phyloP scores from a whole-genome alignment of 2,113 vertebrate genomes.

The Uria lomvia region DNA sequence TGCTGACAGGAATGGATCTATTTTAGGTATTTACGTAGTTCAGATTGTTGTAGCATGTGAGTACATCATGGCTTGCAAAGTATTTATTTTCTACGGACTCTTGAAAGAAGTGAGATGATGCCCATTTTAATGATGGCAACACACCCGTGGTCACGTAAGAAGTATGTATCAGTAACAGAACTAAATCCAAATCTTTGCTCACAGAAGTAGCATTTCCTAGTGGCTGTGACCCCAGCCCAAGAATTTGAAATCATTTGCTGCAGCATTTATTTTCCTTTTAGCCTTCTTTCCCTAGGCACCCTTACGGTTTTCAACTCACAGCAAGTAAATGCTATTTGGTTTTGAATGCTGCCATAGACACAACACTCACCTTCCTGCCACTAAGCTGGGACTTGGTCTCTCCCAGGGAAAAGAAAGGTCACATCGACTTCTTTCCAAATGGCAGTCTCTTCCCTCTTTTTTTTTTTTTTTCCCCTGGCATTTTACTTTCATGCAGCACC shows the following conservation, averaged over 20 bases:
- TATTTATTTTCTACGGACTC: not conserved
- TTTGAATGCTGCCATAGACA: conserved; percentile 7
- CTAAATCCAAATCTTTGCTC: not conserved
- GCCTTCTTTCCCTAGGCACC: not conserved
- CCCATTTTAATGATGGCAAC: not conserved
- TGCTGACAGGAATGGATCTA: conserved; percentile 58
- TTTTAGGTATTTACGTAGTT: conserved; percentile 43
- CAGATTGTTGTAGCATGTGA: conserved; percentile 24
- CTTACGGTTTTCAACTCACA: not conserved
- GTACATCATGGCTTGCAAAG: not conserved
- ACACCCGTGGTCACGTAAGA: not conserved
- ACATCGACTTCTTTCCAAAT: not conserved
- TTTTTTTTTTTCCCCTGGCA: not conserved
- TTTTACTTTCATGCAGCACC: not conserved
- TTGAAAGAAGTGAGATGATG: not conserved
- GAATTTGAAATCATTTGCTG: not conserved
- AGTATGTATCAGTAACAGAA: not conserved
- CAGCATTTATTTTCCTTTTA: not conserved
- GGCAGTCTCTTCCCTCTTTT: not conserved
- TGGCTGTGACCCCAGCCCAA: not conserved
- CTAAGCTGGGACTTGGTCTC: not conserved
- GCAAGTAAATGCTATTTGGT: conserved; percentile 24
- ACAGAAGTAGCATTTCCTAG: not conserved
- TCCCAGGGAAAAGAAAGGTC: not conserved
- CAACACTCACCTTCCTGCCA: not conserved